phyloP scores from a whole-genome alignment of 2,888 invertebrate genomes.

The Suillia variegata region DNA sequence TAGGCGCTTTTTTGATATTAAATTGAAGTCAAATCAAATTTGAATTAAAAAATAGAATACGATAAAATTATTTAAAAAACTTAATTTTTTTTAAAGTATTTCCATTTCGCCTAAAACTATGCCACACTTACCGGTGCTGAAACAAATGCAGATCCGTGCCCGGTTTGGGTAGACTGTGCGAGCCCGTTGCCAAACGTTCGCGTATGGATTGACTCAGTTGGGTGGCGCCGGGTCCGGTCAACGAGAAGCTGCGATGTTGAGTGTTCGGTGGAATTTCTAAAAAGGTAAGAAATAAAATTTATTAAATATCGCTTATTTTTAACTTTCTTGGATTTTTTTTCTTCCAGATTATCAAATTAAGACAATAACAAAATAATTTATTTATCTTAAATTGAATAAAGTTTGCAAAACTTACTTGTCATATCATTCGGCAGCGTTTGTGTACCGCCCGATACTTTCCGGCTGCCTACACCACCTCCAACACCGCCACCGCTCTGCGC shows the following conservation, averaged over 20 bases:
- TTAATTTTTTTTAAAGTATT: no score
- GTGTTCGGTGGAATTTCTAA: conserved; percentile 69
- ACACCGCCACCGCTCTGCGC: neutral
- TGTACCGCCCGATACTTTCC: conserved; percentile 88
- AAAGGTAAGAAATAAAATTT: neutral
- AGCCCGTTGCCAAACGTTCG: conserved; percentile 82
- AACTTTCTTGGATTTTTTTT: neutral
- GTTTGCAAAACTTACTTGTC: conserved; percentile 65
- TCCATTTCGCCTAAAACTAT: no score
- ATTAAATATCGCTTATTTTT: neutral
- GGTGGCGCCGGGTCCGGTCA: conserved; percentile 83
- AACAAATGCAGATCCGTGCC: conserved; percentile 71
- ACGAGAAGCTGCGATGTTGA: conserved; percentile 82
- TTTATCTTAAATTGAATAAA: neutral
- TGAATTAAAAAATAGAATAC: no score
- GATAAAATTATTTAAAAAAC: no score
- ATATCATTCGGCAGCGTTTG: conserved; percentile 81
- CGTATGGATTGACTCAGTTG: conserved; percentile 86
- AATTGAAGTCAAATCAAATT: no score
- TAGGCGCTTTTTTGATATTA: no score
- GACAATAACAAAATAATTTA: neutral
- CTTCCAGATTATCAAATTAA: no score
- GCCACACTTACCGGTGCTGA: conserved; percentile 64
- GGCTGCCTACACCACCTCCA: no score
- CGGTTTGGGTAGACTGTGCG: conserved; percentile 83